Percentiles rank a stretch among this genome's conserved stretches.
Evolutionary conservation across 1,140 invertebrate genomes (phyloP).

Genomic region (Manduca sexta): DNA sequence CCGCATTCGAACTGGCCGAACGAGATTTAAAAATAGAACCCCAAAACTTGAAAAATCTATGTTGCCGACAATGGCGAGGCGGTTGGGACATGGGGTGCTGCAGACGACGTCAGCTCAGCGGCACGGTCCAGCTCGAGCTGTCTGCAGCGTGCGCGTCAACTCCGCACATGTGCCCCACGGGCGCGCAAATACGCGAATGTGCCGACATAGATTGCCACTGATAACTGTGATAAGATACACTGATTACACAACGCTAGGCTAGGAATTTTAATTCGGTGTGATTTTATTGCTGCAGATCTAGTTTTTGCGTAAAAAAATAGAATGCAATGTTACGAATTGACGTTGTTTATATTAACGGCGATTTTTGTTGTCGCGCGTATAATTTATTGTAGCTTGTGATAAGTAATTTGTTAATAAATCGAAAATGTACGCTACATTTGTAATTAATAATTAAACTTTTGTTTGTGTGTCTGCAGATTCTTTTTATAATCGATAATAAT

Average conservation of each 20-base stretch:
- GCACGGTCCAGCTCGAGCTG: background rate
- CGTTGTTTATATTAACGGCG: too few relatives aligned
- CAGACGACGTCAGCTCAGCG: constrained; percentile 17
- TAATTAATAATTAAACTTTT: too few relatives aligned
- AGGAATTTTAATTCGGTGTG: constrained; percentile 6
- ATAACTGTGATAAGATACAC: constrained; percentile 4
- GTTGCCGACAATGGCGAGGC: background rate
- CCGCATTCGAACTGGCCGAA: background rate
- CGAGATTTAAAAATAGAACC: too few relatives aligned
- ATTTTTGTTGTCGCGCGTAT: too few relatives aligned
- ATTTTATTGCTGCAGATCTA: background rate
- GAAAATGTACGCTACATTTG: too few relatives aligned
- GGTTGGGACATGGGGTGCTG: background rate
- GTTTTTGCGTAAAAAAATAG: too few relatives aligned
- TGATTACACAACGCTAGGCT: background rate
- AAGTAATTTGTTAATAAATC: too few relatives aligned
- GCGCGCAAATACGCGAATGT: background rate
- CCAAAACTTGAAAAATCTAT: too few relatives aligned
- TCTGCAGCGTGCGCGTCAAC: background rate
- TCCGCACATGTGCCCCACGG: background rate
- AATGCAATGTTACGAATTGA: too few relatives aligned
- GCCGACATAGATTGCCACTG: constrained; percentile 4
- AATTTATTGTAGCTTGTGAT: too few relatives aligned
- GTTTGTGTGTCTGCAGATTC: too few relatives aligned
- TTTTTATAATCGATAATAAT: too few relatives aligned